Percentiles rank a stretch among this genome's conserved stretches.
Evolutionary conservation across 2,113 vertebrate genomes (phyloP).

Genomic region (Leucopternis melanops): DNA sequence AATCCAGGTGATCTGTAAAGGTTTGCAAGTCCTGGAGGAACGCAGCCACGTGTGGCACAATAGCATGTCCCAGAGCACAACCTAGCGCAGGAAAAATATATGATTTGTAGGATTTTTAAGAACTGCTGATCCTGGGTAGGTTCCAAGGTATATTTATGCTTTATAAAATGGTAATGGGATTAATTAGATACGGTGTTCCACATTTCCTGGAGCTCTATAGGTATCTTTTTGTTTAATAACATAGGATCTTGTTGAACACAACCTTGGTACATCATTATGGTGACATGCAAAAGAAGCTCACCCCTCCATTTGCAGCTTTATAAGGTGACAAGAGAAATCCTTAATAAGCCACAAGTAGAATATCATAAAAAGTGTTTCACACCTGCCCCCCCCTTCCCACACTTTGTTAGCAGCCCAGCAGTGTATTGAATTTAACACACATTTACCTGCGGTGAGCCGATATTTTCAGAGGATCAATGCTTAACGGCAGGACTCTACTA

Average conservation of each 20-base stretch:
- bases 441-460: neutral
- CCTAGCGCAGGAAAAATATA: neutral
- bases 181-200: neutral
- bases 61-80: neutral
- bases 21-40: neutral
- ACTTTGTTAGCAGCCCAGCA: neutral
- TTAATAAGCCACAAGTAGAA: constrained; percentile 1
- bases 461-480: constrained; percentile 8
- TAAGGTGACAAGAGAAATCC: constrained; percentile 5
- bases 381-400: neutral
- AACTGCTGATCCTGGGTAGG: neutral
- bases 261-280: neutral
- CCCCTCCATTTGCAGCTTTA: constrained; percentile 4
- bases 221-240: neutral
- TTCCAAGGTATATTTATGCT: neutral
- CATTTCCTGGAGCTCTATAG: neutral
- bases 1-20: neutral
- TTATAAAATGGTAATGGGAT: neutral
- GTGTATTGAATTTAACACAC: neutral
- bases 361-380: neutral
- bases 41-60: neutral
- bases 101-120: neutral
- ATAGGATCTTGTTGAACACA: neutral
- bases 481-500: neutral
- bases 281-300: neutral